Evolutionary conservation across 2,888 invertebrate species (phyloP).

Genomic region (Octonoba sinensis): DNA sequence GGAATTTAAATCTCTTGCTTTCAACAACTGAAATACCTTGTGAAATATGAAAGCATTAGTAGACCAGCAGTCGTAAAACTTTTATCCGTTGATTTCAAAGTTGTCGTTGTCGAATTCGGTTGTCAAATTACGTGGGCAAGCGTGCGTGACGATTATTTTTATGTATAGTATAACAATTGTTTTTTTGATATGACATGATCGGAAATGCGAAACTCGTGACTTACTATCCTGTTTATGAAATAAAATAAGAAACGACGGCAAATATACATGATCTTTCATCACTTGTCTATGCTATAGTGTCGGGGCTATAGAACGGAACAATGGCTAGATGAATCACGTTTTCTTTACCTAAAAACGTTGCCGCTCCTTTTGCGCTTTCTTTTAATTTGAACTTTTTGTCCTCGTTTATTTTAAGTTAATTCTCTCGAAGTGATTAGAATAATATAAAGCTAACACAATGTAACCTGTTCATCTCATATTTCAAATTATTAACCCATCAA

Average conservation of each 20-base stretch:
- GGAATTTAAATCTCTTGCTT: not conserved
- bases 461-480: no score
- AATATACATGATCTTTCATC: slow-evolving; percentile 21
- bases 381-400: not conserved
- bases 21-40: not conserved
- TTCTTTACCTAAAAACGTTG: slow-evolving; percentile 1
- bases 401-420: not conserved
- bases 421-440: no score
- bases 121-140: slow-evolving; percentile 19
- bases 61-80: slow-evolving; percentile 13
- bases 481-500: no score
- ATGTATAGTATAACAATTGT: not conserved
- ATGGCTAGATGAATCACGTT: slow-evolving; percentile 4
- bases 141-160: slow-evolving; percentile 23
- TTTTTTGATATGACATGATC: slow-evolving; percentile 11
- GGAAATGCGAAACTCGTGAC: slow-evolving; percentile 24
- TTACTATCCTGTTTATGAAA: slow-evolving; percentile 12
- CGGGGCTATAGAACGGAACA: slow-evolving; percentile 1
- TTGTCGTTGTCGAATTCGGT: slow-evolving; percentile 26
- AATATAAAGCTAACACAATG: no score
- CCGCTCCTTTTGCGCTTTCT: not conserved
- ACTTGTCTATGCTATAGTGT: slow-evolving; percentile 7
- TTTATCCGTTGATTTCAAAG: slow-evolving; percentile 26
- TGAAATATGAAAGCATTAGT: slow-evolving; percentile 3
- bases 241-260: slow-evolving; percentile 6